phyloP scores from a whole-genome alignment of 2,797 vertebrate genomes.

The Ptychobarbus kaznakovi region DNA sequence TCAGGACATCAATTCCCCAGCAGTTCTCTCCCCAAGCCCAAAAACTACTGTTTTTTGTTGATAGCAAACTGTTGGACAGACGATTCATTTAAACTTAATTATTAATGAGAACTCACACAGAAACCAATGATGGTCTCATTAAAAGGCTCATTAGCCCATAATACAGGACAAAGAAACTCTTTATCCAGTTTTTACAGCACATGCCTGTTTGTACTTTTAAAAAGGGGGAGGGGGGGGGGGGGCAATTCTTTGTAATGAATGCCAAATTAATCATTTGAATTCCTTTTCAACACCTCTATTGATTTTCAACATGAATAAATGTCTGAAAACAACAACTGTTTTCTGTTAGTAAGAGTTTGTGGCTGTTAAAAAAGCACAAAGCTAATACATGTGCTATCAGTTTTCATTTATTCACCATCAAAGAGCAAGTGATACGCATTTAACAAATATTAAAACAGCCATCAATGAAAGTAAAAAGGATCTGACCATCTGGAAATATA shows the following conservation, averaged over 20 bases:
- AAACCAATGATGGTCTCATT: constrained; percentile 46
- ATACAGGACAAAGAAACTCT: constrained; percentile 17
- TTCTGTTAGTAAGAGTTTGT: background rate
- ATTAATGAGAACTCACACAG: constrained; percentile 17
- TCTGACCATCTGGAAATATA: background rate
- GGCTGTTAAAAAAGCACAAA: background rate
- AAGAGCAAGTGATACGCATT: constrained; percentile 23
- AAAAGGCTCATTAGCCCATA: constrained; percentile 13
- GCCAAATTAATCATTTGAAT: constrained; percentile 22
- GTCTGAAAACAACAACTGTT: background rate
- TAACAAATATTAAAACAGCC: constrained; percentile 18
- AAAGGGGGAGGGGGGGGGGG: background rate
- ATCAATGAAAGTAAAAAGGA: constrained; percentile 5
- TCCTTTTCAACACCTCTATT: constrained; percentile 5
- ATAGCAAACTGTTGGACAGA: constrained; percentile 21
- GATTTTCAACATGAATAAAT: background rate
- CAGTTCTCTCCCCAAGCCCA: background rate
- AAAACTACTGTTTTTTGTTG: background rate
- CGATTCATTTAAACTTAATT: constrained; percentile 18
- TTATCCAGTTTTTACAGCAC: background rate
- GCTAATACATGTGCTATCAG: background rate
- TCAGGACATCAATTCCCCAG: background rate
- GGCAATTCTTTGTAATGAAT: background rate
- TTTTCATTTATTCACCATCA: constrained; percentile 48
- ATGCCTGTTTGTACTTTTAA: background rate